Evolutionary conservation across 2,888 invertebrate species (phyloP), one percentile per base, ranked within the genome.

Genomic region (Altica lythri): DNA sequence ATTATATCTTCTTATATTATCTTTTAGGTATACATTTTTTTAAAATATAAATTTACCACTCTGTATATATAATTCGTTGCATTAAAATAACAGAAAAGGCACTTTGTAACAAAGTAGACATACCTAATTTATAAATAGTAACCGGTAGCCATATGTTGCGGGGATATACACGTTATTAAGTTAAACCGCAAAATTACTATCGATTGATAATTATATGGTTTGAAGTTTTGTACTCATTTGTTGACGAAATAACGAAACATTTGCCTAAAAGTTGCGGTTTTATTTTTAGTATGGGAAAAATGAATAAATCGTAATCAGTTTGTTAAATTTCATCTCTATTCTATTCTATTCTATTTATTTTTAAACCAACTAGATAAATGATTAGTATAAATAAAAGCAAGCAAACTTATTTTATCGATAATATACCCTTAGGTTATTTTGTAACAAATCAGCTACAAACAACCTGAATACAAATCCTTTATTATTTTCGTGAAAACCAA

Each of bases 181-280:
- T 34, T 8, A 17, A 54, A 54, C 54, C 54, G 54, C 54, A 54
- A 44, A 54, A 45, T 34, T 29, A 45, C 38, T 30, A 40, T 30
- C 49, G 44, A 54, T 54, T 54, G 18, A 37, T 43, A 54, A 54
- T 54, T 29, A 54, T 45, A 54, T 18, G 49, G 42, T 54, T 18
- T 38, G 44, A 49, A 17, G 38, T 54, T 43, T 14, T n/a, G n/a
- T n/a, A n/a, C 42, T 5, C 22, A 13, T 38, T 49, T 32, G 44
- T 32, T 54, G 44, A 44, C 25, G 29, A 48, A 49, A 49, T 16
- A 38, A 38, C 27, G 35, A 10, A 47, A 34, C 45, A 50, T 50
- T 50, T 29, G 43, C 46, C 34, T 44, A 35, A 46, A 46, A 46
- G 10, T 32, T 46, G 46, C 16, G 46, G 43, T 44, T 44, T 43